Evolutionary conservation across 2,888 invertebrate genomes (phyloP).

Genomic region (Eristalis tenax): DNA sequence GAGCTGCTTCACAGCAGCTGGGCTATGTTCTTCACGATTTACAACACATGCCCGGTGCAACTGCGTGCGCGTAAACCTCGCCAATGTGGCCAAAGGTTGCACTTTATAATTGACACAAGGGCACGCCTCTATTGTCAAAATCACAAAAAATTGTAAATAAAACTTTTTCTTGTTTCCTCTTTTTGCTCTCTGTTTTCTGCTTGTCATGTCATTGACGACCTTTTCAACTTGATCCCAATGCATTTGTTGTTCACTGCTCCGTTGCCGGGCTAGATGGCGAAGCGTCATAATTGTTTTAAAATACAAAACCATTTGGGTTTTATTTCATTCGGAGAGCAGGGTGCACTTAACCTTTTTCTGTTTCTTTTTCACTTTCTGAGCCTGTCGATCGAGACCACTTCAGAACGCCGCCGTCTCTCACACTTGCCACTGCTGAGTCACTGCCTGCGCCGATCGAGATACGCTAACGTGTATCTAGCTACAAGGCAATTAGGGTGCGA

Average conservation of each 20-base stretch:
- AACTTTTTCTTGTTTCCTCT: background rate
- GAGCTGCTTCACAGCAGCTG: constrained; percentile 47
- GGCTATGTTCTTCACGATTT: constrained; percentile 6
- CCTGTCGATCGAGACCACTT: background rate
- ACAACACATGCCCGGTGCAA: background rate
- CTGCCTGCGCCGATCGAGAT: background rate
- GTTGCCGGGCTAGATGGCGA: background rate
- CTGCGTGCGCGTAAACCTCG: constrained; percentile 19
- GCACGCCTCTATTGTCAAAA: constrained; percentile 32
- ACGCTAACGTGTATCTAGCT: background rate
- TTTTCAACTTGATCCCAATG: constrained; percentile 56
- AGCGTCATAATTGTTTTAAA: constrained; percentile 21
- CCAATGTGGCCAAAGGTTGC: constrained; percentile 19
- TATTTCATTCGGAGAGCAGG: constrained; percentile 17
- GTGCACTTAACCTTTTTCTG: constrained; percentile 51
- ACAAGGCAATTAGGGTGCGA: constrained; percentile 31
- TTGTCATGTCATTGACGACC: constrained; percentile 35
- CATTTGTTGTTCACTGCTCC: background rate
- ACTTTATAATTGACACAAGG: constrained; percentile 32
- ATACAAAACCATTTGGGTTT: constrained; percentile 13
- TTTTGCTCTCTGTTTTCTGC: background rate
- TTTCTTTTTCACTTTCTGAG: background rate
- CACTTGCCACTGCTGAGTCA: background rate
- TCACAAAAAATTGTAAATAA: constrained; percentile 9
- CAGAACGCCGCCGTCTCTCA: background rate